Base-by-base conservation (phyloP, 2,888 invertebrate species). In the Luperina nickerlii region DNA sequence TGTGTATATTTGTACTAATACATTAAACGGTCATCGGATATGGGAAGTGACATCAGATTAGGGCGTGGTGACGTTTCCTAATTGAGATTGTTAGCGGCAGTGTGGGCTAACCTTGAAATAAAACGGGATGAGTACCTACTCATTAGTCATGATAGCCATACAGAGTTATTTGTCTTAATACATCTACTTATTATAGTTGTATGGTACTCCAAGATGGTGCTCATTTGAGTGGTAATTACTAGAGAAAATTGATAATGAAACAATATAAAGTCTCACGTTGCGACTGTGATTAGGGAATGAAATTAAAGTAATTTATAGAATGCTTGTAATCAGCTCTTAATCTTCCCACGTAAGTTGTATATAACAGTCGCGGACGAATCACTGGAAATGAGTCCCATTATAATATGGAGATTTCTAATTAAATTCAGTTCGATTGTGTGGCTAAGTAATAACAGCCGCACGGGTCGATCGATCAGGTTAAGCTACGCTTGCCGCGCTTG, bases 1-100 rank as follows among this genome's bases (percentile, higher is more conserved):
- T 42, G 60, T 54, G 20, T 63, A 78, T 51, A 78, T 57, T 66
- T 57, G 42, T 78, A 76, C 60, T 62, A 32, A 70, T 72, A 65
- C n/a, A 75, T 68, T 18, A 65, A 78, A 67, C 18, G 42, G 62
- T 74, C 38, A 62, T 82, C 57, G 76, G 69, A 79, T 74, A 83
- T 84, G 78, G 87, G 84, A 89, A 81, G 66, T 88, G 84, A 84
- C 81, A 81, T 84, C 81, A 84, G 74, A 80, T 80, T 79, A 88
- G 87, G 87, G 88, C 83, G 87, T 89, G 82, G 67, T 74, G 86
- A 89, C 83, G 82, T 85, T 84, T 81, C 84, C 90, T 85, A 88
- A 88, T 90, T 86, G 83, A 85, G 78, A 83, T 79, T 81, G 82
- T 87, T 82, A 86, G 79, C 75, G 73, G 54, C 74, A 78, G 76